Conservation (phyloP, 2,888 invertebrate genomes). For the Drosophila bunnanda region DNA sequence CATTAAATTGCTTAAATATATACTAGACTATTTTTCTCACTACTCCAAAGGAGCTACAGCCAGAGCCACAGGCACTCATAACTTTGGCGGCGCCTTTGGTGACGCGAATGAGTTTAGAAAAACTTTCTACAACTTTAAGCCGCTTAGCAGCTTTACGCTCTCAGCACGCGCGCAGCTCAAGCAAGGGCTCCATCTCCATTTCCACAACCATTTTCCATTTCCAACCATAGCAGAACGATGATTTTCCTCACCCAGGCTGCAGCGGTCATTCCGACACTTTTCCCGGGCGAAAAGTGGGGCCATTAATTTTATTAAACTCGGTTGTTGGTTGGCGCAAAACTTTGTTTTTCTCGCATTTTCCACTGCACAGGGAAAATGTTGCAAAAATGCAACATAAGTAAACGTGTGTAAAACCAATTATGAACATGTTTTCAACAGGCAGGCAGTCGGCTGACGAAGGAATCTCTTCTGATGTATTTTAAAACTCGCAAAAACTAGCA, state of each 20-base stretch:
- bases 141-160: constrained; percentile 79
- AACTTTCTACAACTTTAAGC: constrained; percentile 81
- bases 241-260: constrained; percentile 20
- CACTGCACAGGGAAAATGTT: constrained; percentile 46
- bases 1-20: fast-evolving
- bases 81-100: constrained; percentile 78
- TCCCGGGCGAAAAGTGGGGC: constrained; percentile 30
- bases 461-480: constrained; percentile 8
- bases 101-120: constrained; percentile 81
- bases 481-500: constrained; percentile 8
- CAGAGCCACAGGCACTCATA: constrained; percentile 73
- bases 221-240: constrained; percentile 8
- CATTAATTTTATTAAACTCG: constrained; percentile 64
- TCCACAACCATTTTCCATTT: not conserved
- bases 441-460: constrained; percentile 4
- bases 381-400: constrained; percentile 45
- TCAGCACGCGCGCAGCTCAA: constrained; percentile 63
- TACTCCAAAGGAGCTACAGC: constrained; percentile 19
- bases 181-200: not conserved
- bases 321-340: constrained; percentile 34
- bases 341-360: constrained; percentile 31
- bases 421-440: constrained; percentile 22
- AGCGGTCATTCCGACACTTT: constrained; percentile 66
- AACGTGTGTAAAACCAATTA: constrained; percentile 62
- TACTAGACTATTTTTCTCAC: constrained; percentile 8